These are phyloP conservation scores for Agrotis puta DNA, from an alignment of 2,888 invertebrate species.

Conservation along the genomic window DNA sequence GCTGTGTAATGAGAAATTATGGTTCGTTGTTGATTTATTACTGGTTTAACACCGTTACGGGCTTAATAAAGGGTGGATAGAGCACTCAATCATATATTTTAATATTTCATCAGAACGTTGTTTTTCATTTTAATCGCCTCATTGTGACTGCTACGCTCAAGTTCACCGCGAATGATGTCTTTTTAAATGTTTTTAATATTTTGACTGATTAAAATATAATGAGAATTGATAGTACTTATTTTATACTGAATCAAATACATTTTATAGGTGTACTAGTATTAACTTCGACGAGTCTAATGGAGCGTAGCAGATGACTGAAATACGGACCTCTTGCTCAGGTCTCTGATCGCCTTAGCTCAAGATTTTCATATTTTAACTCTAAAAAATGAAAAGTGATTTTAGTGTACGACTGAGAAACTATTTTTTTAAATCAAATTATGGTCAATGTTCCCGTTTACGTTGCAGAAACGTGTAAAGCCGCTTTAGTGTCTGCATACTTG, in stretches of 20 bases:
- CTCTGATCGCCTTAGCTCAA: no score
- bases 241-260: neutral
- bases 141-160: conserved; percentile 28
- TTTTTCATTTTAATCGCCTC: conserved; percentile 51
- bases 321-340: no score
- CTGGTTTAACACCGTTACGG: conserved; percentile 36
- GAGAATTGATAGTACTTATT: conserved; percentile 18
- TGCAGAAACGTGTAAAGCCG: no score
- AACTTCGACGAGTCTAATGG: no score
- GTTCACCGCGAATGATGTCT: conserved; percentile 21
- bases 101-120: conserved; percentile 45
- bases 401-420: no score
- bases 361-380: no score
- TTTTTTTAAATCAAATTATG: no score
- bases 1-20: conserved; percentile 66
- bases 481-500: no score
- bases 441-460: no score
- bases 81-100: conserved; percentile 50
- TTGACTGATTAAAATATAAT: conserved; percentile 8
- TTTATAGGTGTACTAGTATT: neutral
- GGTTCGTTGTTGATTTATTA: conserved; percentile 58
- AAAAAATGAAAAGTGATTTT: no score
- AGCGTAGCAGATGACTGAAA: no score
- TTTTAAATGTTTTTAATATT: conserved; percentile 21
- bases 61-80: conserved; percentile 44